Conservation (phyloP, 2,113 vertebrate genomes). For the Nymphicus hollandicus region DNA sequence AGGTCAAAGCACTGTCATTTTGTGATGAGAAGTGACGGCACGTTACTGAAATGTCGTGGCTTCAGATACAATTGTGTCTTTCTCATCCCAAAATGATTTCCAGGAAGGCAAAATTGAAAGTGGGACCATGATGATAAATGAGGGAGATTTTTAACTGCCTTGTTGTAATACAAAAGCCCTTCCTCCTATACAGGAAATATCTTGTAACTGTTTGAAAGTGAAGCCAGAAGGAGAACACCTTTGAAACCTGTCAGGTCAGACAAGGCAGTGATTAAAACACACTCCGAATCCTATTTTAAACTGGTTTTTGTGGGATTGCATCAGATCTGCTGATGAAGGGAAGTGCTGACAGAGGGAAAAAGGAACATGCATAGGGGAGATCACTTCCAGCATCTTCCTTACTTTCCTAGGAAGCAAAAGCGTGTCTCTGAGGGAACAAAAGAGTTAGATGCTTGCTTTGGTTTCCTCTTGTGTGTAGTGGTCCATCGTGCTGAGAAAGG, state of each 20-base stretch:
- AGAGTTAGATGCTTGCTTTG: not conserved
- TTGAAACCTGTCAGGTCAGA: not conserved
- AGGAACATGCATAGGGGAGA: not conserved
- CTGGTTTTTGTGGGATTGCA: not conserved
- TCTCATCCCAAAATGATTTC: not conserved
- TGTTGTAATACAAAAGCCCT: not conserved
- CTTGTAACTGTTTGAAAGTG: not conserved
- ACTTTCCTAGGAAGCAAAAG: not conserved
- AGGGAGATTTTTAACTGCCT: conserved; percentile 7
- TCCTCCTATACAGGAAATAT: not conserved
- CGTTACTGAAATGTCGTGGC: not conserved
- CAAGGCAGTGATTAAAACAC: not conserved
- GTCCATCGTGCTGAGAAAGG: not conserved
- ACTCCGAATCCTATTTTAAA: not conserved
- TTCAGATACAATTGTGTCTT: not conserved
- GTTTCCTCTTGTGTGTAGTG: not conserved
- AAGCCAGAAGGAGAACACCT: not conserved
- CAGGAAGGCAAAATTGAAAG: not conserved
- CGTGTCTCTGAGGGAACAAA: not conserved
- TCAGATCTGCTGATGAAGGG: not conserved
- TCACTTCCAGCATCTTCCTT: not conserved
- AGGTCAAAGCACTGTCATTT: not conserved
- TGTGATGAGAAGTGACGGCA: not conserved
- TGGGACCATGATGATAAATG: not conserved
- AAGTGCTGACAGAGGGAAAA: not conserved